Evolutionary conservation across 2,113 vertebrate genomes (phyloP).

Genomic region (Picathartes gymnocephalus): DNA sequence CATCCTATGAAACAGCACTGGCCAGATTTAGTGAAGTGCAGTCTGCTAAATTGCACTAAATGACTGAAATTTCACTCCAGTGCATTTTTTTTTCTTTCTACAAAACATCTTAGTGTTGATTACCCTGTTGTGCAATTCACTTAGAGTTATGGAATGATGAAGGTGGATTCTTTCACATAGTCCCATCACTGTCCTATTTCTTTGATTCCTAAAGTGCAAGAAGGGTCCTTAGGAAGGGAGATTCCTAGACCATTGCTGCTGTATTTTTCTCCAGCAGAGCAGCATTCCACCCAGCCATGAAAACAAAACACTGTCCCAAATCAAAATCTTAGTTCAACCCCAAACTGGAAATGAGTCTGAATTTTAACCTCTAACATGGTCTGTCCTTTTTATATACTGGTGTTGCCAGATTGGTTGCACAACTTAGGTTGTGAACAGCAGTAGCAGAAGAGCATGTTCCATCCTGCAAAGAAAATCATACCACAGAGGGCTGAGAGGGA

Average conservation of each 20-base stretch:
- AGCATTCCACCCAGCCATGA: background rate
- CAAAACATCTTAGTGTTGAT: background rate
- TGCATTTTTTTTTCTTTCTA: background rate
- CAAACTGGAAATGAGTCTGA: background rate
- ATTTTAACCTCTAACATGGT: background rate
- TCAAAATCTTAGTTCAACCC: background rate
- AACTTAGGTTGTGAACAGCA: background rate
- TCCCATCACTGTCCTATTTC: background rate
- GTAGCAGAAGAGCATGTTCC: background rate
- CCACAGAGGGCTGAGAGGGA: background rate
- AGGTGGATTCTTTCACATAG: background rate
- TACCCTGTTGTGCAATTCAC: background rate
- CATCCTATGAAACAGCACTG: background rate
- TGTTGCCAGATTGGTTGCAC: background rate
- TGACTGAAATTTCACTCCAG: background rate
- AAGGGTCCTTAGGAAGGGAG: background rate
- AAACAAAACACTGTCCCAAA: background rate
- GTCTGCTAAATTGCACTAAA: background rate
- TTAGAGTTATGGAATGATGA: background rate
- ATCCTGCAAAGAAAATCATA: background rate
- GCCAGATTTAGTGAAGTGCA: background rate
- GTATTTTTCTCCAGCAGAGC: background rate
- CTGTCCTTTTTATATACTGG: background rate
- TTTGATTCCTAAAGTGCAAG: background rate
- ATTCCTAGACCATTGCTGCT: background rate